Evolutionary conservation across 2,113 vertebrate species (phyloP), one percentile per base, ranked within the genome.

Genomic region (Plestiodon gilberti): DNA sequence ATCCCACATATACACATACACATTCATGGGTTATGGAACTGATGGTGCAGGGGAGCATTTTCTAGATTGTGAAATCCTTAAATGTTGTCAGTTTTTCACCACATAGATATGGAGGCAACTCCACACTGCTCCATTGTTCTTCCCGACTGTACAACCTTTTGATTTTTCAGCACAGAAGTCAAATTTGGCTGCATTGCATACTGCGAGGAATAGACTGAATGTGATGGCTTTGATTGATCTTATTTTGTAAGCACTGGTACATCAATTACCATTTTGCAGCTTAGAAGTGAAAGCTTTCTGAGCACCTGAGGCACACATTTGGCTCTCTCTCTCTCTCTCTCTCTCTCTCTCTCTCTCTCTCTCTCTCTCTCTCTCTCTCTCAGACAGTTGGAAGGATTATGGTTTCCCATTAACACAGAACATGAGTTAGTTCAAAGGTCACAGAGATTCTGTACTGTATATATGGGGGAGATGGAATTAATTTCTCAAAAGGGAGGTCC

Each of bases 71-170:
- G 38, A 79, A 81, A 85, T 64, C 5, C 70, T 57, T 64, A 89
- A 88, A 86, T 87, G 2, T 75, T 48, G 28, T 61, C 77, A 48
- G 85, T 81, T 83, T 91, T 83, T 74, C 82, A 76, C 20, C n/a
- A 40, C 33, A 84, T 61, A 88, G n/a, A 76, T 40, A 81, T 40
- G 33, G 0, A 0, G 25, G 59, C 0, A 18, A 48, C 62, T 76
- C 3, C n/a, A 15, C 0, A 1, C 9, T n/a, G 1, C 20, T 13
- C 38, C 17, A 2, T 69, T 59, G 0, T 35, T 85, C 52, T 6
- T 73, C 80, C 17, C 18, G 3, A 81, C 17, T 61, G 77, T 75
- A 11, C 35, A 40, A 70, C 88, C 30, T 52, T 87, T 40, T 40
- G 4, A n/a, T 67, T 85, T 86, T 40, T 88, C 81, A 83, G 86